These are phyloP conservation scores for Colletes gigas DNA, from an alignment of 1,140 invertebrate species.

Conservation along the genomic window DNA sequence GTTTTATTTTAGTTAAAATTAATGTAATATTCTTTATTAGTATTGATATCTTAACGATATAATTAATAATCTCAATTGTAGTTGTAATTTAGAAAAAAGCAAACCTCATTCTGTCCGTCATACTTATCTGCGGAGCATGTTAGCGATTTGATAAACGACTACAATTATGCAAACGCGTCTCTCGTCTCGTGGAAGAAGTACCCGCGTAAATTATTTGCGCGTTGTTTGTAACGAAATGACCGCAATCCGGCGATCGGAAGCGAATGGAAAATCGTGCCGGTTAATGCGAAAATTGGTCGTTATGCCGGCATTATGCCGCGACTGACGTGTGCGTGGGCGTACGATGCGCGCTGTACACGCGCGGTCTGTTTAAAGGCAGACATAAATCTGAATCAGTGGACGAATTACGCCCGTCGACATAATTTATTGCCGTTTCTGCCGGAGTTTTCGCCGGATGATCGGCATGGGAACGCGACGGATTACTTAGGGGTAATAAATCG, in stretches of 20 bases:
- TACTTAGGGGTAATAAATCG: neutral
- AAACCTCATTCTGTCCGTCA: no score
- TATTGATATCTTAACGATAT: no score
- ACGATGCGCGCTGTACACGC: neutral
- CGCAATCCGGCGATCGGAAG: neutral
- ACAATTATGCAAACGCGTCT: neutral
- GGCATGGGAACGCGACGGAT: slow-evolving; percentile 14
- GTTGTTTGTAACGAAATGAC: neutral
- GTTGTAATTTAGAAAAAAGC: no score
- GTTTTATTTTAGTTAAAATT: no score
- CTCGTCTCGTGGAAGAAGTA: neutral
- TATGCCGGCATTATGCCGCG: neutral
- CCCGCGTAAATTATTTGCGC: neutral
- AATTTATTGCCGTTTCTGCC: slow-evolving; percentile 20
- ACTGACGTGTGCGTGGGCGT: neutral
- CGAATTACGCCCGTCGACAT: slow-evolving; percentile 28
- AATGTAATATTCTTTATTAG: no score
- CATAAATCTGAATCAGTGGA: slow-evolving; percentile 38
- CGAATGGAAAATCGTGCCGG: neutral
- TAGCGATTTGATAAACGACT: no score
- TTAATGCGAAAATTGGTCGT: neutral
- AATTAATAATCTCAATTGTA: no score
- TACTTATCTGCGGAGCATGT: no score
- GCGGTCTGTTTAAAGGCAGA: slow-evolving; percentile 29
- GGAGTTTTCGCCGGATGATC: slow-evolving; percentile 20